phyloP scores from a whole-genome alignment of 2,888 invertebrate species.

The Mantis religiosa region DNA sequence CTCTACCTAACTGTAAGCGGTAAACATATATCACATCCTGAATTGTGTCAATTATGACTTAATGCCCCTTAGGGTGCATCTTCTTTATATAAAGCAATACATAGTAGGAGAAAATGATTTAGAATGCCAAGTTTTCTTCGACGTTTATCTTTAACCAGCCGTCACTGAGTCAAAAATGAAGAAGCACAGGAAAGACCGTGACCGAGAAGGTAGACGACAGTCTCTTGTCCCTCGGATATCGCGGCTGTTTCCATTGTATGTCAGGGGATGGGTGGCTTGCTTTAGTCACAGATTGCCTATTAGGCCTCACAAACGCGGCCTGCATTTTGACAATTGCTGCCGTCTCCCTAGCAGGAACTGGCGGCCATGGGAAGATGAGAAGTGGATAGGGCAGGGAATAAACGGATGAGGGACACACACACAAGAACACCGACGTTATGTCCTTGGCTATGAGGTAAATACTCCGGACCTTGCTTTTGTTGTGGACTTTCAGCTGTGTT shows the following conservation, averaged over 20 bases:
- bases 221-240: neutral
- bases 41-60: too few relatives aligned
- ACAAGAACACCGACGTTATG: neutral
- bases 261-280: neutral
- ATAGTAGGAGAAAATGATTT: too few relatives aligned
- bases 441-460: neutral
- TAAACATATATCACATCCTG: too few relatives aligned
- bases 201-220: neutral
- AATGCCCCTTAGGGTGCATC: too few relatives aligned
- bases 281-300: neutral
- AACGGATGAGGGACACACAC: neutral
- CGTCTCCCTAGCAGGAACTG: neutral
- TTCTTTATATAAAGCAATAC: too few relatives aligned
- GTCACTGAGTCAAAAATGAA: neutral
- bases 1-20: too few relatives aligned
- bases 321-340: conserved; percentile 7
- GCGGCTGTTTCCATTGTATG: neutral
- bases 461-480: neutral
- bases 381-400: neutral
- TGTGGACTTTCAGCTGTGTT: neutral
- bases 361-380: neutral
- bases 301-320: neutral
- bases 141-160: too few relatives aligned
- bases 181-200: neutral
- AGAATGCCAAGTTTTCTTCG: too few relatives aligned